phyloP scores from a whole-genome alignment of 2,888 invertebrate genomes.

The Metellina segmentata region DNA sequence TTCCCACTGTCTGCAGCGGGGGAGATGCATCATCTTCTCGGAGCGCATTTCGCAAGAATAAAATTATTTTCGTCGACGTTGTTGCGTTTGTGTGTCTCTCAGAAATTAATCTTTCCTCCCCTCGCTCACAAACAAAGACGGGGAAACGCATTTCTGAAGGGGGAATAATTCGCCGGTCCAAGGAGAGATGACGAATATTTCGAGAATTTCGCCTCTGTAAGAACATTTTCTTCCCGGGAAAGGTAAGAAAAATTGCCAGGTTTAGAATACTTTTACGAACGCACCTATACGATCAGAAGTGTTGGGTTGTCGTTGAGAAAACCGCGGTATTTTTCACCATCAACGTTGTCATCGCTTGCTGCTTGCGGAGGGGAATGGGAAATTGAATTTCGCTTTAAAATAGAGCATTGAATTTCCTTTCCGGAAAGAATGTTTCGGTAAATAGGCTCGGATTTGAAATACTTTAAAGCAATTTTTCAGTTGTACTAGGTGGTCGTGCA shows the following conservation, averaged over 20 bases:
- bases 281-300: slow-evolving; percentile 15
- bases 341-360: background rate
- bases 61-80: slow-evolving; percentile 61
- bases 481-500: background rate
- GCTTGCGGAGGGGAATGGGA: background rate
- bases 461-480: background rate
- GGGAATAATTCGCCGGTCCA: slow-evolving; percentile 56
- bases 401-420: background rate
- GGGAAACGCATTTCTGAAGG: slow-evolving; percentile 42
- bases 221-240: slow-evolving; percentile 10
- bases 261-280: slow-evolving; percentile 39
- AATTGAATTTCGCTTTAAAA: slow-evolving; percentile 1
- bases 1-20: background rate
- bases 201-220: slow-evolving; percentile 20
- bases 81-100: background rate
- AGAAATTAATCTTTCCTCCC: slow-evolving; percentile 67
- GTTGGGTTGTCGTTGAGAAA: background rate
- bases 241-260: slow-evolving; percentile 40
- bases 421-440: background rate
- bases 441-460: background rate
- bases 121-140: slow-evolving; percentile 17
- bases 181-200: slow-evolving; percentile 21
- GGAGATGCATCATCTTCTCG: background rate
- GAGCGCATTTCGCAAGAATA: slow-evolving; percentile 42
- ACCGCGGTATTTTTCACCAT: background rate